Base-by-base conservation (phyloP, 2,113 vertebrate genomes). In the Anarrhichthys ocellatus region DNA sequence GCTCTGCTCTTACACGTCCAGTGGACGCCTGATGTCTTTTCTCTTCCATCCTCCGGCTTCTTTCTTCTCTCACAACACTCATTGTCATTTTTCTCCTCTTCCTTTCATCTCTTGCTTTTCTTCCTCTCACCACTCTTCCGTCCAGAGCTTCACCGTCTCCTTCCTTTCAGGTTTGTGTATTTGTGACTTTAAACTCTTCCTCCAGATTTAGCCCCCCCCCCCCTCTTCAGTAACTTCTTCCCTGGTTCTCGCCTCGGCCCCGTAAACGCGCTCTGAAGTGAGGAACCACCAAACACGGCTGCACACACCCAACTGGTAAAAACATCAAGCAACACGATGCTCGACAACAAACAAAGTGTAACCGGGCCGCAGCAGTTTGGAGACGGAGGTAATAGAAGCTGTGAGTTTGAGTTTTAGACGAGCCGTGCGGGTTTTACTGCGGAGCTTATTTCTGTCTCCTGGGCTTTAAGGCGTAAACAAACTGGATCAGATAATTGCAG, bases 281-380 rank as follows among this genome's bases (percentile, higher is more conserved):
- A 89, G 75, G 79, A 85, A 72, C 75, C 56, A 17, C 66, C 27
- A 29, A 78, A 81, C 78, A 50, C 46, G 78, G 61, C 77, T 32
- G 46, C 76, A 54, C 87, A 92, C 88, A 54, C 88, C 91, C 88
- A 77, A 67, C 90, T 40, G 77, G 77, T 82, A 87, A 83, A 90
- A 76, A 87, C 87, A 86, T 88, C 91, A 88, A 86, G 87, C 65
- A 67, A 72, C 80, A 83, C 38, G 9, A 66, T n/a, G 7, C 27
- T 36, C 7, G 3, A 4, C 15, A 62, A 74, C 78, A 73, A 70
- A 84, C 83, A 72, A 22, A 83, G 83, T 58, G 87, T 54, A 58
- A 61, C 34, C 7, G 70, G 48, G 78, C 80, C 24, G 6, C 76
- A 17, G 72, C 69, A 8, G 32, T 32, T 32, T 4, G 32, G 3